Base-by-base conservation (phyloP, 1,140 invertebrate genomes). In the Oedothorax gibbosus region DNA sequence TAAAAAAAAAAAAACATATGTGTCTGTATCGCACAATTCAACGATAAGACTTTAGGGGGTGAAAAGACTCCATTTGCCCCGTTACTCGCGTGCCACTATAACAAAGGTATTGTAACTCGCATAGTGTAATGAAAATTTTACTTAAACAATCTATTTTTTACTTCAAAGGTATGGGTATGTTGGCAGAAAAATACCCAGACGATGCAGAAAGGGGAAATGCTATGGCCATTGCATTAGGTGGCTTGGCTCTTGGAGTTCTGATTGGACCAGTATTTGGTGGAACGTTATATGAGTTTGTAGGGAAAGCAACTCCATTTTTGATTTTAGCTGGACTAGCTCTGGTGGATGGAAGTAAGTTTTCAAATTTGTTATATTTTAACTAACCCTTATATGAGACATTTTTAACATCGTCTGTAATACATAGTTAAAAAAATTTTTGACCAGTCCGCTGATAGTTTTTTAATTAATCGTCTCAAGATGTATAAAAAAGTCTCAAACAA, bases 261-360 rank as follows among this genome's bases (percentile, higher is more conserved):
- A 97, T 98, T 78, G 97, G 93, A 7, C 98, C 98, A 14, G 97
- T 97, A 0, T 99, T 98, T 90, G 98, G 98, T 12, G 98, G 97
- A 0, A 91, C 99, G n/a, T 97, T 99, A 95, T 99, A 99, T 89
- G 94, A 99, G 90, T 99, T 98, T 91, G 94, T 98, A 18, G 97
- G 97, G 54, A 99, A 99, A 91, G 96, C 97, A 14, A 95, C 97
- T 0, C 98, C 98, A 0, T 99, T 99, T 89, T 91, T 99, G n/a
- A 93, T 99, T 85, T 92, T 99, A 3, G 97, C 97, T 5, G 93
- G 94, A 0, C 90, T 99, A 51, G 98, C 98, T 3, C 91, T 99
- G 56, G 93, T 97, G 49, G 98, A 99, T 90, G 98, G 98, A 91
- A 90, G 97, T 98, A 91, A 94, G 95, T 94, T n/a, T 56, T 62